phyloP scores from a whole-genome alignment of 2,797 vertebrate species.

The Moxostoma hubbsi region DNA sequence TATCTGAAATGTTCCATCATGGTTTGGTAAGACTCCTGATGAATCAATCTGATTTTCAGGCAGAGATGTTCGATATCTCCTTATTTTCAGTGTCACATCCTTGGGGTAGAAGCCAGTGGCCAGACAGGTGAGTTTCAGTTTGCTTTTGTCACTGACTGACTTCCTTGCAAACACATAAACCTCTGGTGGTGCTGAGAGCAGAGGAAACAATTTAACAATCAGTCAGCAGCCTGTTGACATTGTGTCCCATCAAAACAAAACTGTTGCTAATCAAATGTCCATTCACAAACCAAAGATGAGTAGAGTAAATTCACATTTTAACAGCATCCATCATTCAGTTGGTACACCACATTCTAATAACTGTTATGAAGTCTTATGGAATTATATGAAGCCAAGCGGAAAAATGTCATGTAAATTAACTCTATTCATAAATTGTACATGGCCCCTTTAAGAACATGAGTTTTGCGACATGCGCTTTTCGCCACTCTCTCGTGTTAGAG shows the following conservation, averaged over 20 bases:
- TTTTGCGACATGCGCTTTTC: too few relatives aligned
- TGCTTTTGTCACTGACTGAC: rapidly evolving
- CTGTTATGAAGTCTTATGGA: too few relatives aligned
- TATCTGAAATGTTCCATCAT: constrained; percentile 64
- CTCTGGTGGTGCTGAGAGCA: constrained; percentile 47
- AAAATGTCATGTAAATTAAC: too few relatives aligned
- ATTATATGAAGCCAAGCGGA: too few relatives aligned
- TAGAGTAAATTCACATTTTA: too few relatives aligned
- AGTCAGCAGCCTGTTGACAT: background rate
- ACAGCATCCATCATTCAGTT: too few relatives aligned
- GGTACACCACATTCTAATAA: too few relatives aligned
- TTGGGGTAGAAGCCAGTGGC: constrained; percentile 69
- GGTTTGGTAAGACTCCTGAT: constrained; percentile 59
- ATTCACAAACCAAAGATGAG: too few relatives aligned
- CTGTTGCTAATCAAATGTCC: background rate
- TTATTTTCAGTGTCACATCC: constrained; percentile 54
- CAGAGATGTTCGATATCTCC: background rate
- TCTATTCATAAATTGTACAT: too few relatives aligned
- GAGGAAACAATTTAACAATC: background rate
- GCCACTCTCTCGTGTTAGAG: too few relatives aligned
- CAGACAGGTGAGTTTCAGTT: constrained; percentile 60
- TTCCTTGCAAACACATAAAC: constrained; percentile 38
- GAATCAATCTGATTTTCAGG: rapidly evolving
- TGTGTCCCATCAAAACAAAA: constrained; percentile 47
- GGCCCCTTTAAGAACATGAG: too few relatives aligned